phyloP scores from a whole-genome alignment of 2,797 vertebrate genomes.

The Acanthopagrus latus region DNA sequence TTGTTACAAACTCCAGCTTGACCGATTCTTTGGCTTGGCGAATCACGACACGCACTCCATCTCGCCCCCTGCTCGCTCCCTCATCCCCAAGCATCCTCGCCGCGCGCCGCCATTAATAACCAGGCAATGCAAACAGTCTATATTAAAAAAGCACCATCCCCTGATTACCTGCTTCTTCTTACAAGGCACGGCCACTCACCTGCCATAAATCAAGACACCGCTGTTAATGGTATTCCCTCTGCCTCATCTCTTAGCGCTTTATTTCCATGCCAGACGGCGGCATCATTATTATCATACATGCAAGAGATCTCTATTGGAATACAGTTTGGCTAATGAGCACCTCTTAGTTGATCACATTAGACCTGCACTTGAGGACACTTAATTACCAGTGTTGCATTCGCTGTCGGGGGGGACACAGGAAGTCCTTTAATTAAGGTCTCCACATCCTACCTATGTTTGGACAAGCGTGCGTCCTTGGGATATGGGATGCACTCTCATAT shows the following conservation, averaged over 20 bases:
- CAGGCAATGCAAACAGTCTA: slow-evolving; percentile 68
- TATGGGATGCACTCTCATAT: slow-evolving; percentile 27
- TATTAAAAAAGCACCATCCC: slow-evolving; percentile 70
- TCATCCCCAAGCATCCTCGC: slow-evolving; percentile 48
- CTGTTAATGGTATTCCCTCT: slow-evolving; percentile 67
- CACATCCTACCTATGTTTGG: slow-evolving; percentile 77
- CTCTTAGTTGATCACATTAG: slow-evolving; percentile 86
- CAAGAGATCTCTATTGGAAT: slow-evolving; percentile 80
- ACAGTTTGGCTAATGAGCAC: slow-evolving; percentile 84
- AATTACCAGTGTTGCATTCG: slow-evolving; percentile 81
- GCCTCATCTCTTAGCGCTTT: slow-evolving; percentile 71
- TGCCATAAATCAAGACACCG: slow-evolving; percentile 76
- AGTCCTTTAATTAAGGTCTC: slow-evolving; percentile 80
- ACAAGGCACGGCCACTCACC: slow-evolving; percentile 74
- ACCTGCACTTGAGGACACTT: slow-evolving; percentile 86
- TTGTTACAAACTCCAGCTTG: slow-evolving; percentile 6
- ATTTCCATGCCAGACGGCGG: slow-evolving; percentile 69
- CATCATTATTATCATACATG: slow-evolving; percentile 79
- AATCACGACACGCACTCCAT: slow-evolving; percentile 18
- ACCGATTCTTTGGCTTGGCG: slow-evolving; percentile 31
- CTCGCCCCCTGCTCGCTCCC: slow-evolving; percentile 23
- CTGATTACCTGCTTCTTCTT: slow-evolving; percentile 75
- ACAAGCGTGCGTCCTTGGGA: slow-evolving; percentile 52
- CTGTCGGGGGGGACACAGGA: slow-evolving; percentile 73
- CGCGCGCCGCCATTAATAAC: slow-evolving; percentile 63